These are phyloP conservation scores for Sesia bembeciformis DNA, from an alignment of 2,888 invertebrate species.

Conservation along the genomic window DNA sequence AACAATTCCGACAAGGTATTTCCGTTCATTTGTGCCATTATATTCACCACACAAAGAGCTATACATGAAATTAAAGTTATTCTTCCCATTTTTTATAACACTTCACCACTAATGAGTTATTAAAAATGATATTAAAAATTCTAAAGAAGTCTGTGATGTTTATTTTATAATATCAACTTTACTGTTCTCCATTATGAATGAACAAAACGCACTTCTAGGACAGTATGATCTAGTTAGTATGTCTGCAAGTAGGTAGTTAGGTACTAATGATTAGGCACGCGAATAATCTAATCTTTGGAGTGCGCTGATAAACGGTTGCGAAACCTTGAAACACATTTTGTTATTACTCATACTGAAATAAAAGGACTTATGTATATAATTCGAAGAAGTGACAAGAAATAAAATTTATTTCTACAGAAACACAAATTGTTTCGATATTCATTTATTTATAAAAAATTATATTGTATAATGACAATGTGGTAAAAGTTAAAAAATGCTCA, in stretches of 20 bases:
- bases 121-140: not conserved
- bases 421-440: too few species aligned
- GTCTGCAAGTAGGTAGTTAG: not conserved
- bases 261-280: slow-evolving; percentile 2
- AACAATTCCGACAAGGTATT: slow-evolving; percentile 9
- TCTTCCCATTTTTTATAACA: slow-evolving; percentile 1
- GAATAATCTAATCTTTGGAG: slow-evolving; percentile 12
- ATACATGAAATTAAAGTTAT: not conserved
- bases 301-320: slow-evolving; percentile 2
- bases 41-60: slow-evolving; percentile 2
- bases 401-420: too few species aligned
- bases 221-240: not conserved
- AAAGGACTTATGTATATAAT: too few species aligned
- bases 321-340: not conserved
- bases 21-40: slow-evolving; percentile 6
- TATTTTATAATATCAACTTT: too few species aligned
- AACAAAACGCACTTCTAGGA: slow-evolving; percentile 1
- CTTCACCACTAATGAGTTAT: not conserved
- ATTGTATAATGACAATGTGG: too few species aligned
- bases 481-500: too few species aligned
- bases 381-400: too few species aligned
- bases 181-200: not conserved
- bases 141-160: too few species aligned
- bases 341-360: not conserved
- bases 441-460: too few species aligned